A percentile compares a stretch with the other conserved stretches of the same genome.
Evolutionary conservation across 2,113 vertebrate species (phyloP).

Genomic region (Madoqua kirkii): DNA sequence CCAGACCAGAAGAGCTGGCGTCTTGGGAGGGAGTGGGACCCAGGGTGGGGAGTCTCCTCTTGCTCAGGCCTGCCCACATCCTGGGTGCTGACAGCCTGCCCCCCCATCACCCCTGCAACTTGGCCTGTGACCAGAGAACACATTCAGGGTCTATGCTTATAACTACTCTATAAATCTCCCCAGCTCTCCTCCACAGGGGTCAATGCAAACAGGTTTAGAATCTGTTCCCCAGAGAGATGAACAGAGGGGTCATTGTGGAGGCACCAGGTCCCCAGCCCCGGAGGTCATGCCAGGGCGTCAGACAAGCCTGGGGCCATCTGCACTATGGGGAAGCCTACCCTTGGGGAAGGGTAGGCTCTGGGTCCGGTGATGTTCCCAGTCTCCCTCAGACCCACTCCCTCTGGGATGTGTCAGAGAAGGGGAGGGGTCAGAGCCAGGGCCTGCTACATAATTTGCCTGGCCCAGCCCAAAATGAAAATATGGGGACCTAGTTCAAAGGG

Average conservation of each 20-base stretch:
- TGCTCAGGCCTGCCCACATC: constrained; percentile 64
- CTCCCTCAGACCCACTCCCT: neutral
- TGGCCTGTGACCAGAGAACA: constrained; percentile 24
- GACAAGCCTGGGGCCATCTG: neutral
- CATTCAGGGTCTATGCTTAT: neutral
- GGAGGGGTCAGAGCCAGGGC: neutral
- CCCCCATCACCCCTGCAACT: neutral
- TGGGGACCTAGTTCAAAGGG: neutral
- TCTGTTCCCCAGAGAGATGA: neutral
- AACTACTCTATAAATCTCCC: neutral
- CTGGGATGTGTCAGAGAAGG: neutral
- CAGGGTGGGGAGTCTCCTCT: constrained; percentile 56
- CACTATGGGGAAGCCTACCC: neutral
- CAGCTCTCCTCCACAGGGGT: neutral
- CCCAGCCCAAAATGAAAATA: neutral
- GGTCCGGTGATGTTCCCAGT: neutral
- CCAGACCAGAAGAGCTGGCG: constrained; percentile 56
- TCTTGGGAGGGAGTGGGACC: constrained; percentile 55
- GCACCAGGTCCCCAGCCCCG: neutral
- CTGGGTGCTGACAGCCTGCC: constrained; percentile 1
- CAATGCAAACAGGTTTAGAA: neutral
- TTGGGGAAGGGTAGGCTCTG: neutral
- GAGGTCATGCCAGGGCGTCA: neutral
- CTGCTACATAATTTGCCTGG: neutral
- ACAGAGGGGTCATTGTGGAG: neutral